Conservation (phyloP, 2,113 vertebrate species). For the Glareola pratincola region DNA sequence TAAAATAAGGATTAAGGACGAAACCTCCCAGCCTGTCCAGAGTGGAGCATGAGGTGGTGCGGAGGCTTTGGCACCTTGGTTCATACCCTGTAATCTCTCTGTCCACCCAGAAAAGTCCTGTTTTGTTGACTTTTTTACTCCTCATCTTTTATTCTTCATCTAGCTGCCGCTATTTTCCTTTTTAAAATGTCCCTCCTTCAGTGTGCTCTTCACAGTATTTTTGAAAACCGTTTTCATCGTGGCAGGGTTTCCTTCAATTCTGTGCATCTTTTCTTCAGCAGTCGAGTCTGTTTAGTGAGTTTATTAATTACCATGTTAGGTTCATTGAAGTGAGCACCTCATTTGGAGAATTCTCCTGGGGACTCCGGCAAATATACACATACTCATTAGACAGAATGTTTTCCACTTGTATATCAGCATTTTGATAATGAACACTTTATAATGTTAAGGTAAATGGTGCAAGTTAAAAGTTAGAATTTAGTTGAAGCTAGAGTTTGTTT, state of each 20-base stretch:
- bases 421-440: conserved; percentile 45
- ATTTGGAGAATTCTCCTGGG: conserved; percentile 51
- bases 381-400: conserved; percentile 52
- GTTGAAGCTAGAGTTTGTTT: not conserved
- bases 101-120: not conserved
- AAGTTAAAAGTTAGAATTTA: not conserved
- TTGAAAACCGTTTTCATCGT: not conserved
- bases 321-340: conserved; percentile 61
- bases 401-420: conserved; percentile 41
- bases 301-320: conserved; percentile 61
- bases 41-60: not conserved
- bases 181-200: not conserved
- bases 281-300: conserved; percentile 26
- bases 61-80: not conserved
- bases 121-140: not conserved
- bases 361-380: conserved; percentile 3
- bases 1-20: not conserved
- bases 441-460: not conserved
- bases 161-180: not conserved
- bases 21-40: not conserved
- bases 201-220: not conserved
- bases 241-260: not conserved
- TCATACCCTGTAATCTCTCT: not conserved
- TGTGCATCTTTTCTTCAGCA: conserved; percentile 2
- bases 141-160: not conserved